phyloP scores from a whole-genome alignment of 2,888 invertebrate species.

The Callinectes sapidus region DNA sequence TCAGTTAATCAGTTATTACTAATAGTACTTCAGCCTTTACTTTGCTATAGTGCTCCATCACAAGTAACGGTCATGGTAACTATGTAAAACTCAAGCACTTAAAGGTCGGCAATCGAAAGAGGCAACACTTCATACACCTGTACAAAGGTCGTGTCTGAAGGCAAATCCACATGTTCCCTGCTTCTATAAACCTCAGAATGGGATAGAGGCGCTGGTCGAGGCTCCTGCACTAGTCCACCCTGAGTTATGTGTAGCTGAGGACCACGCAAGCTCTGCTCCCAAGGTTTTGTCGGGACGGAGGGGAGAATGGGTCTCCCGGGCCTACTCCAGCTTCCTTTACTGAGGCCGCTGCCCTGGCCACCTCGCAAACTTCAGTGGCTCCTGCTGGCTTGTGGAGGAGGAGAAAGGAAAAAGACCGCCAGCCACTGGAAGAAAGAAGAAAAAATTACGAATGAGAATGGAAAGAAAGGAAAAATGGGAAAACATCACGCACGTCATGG shows the following conservation, averaged over 20 bases:
- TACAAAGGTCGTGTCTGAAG: background rate
- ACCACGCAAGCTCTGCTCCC: slow-evolving; percentile 28
- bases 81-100: background rate
- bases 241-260: slow-evolving; percentile 31
- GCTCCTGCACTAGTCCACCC: slow-evolving; percentile 22
- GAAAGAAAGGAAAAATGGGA: slow-evolving; percentile 8
- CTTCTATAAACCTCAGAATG: background rate
- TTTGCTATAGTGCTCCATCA: background rate
- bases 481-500: background rate
- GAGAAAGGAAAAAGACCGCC: slow-evolving; percentile 10
- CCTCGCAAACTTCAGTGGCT: slow-evolving; percentile 37
- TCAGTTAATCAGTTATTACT: too few relatives aligned
- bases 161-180: background rate
- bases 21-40: background rate
- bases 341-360: slow-evolving; percentile 8
- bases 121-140: background rate
- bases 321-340: slow-evolving; percentile 31
- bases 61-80: background rate
- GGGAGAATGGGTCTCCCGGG: slow-evolving; percentile 30
- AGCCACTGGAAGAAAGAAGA: slow-evolving; percentile 22
- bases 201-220: background rate
- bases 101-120: background rate
- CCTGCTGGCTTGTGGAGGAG: slow-evolving; percentile 31
- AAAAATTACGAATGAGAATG: slow-evolving; percentile 19
- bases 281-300: slow-evolving; percentile 33